Evolutionary conservation across 2,113 vertebrate species (phyloP), one percentile per base, ranked within the genome.

Genomic region (Nanorana parkeri): DNA sequence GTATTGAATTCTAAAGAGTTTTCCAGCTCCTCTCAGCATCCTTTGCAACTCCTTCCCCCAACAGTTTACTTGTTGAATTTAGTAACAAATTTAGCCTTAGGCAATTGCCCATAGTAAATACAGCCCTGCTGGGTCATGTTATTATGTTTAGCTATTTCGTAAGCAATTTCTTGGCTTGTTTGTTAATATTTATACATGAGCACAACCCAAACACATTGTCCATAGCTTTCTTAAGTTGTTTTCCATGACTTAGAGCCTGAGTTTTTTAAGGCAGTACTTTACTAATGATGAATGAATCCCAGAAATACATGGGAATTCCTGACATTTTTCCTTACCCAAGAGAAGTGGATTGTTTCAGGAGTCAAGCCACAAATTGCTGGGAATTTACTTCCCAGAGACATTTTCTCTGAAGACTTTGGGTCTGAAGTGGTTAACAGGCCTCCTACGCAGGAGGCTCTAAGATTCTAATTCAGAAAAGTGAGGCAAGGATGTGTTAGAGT

Each of bases 131-230:
- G 68, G 51, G 68, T 52, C n/a, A 58, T 67, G 77, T 56, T 28
- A 78, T 17, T 66, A n/a, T 24, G 29, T 66, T 47, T 78, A 21
- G 23, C 51, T 26, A 79, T 74, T 13, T 36, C 20, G 32, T 20
- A 20, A 36, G 52, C 16, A 26, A 24, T 67, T n/a, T 74, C n/a
- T 66, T 54, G 21, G 68, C 41, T 69, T 36, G 24, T 51, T 36
- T 74, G n/a, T 73, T 72, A 66, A 28, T 19, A 24, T 36, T 5
- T 5, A 26, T 65, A 56, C 5, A 54, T 65, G 56, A 47, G 26
- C 65, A 69, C 68, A 60, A 64, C 79, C 68, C 79, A 81, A 67
- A 73, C 60, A 81, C 47, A 81, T 81, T 55, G 52, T 55, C n/a
- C 36, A 16, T 26, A 26, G 61, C 54, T 81, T 74, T 81, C 56